Conservation (phyloP, 2,797 vertebrate genomes). For the Fratercula arctica region DNA sequence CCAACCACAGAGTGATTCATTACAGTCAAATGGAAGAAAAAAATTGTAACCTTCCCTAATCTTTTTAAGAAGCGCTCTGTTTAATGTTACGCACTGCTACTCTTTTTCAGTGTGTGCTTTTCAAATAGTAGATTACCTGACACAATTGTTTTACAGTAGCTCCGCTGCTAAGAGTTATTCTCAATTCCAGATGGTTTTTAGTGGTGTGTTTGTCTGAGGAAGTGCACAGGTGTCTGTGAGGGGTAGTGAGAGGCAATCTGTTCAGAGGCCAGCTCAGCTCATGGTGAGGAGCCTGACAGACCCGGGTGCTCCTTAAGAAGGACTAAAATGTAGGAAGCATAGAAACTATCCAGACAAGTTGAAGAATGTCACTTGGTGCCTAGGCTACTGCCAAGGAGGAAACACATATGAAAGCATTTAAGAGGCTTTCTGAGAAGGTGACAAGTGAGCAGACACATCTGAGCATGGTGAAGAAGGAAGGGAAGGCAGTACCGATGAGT, state of each 20-base stretch:
- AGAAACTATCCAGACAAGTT: not conserved
- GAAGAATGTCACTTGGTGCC: not conserved
- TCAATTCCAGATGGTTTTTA: not conserved
- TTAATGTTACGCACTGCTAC: not conserved
- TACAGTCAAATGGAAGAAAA: slow-evolving; percentile 5
- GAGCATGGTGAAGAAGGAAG: not conserved
- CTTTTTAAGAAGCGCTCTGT: not conserved
- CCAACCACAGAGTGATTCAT: not conserved
- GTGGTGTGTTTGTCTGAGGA: not conserved
- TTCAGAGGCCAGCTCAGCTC: not conserved
- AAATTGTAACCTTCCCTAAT: not conserved
- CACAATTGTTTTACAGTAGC: not conserved
- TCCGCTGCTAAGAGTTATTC: not conserved
- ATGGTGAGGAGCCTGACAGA: not conserved
- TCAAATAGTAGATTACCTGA: not conserved
- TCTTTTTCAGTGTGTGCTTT: not conserved
- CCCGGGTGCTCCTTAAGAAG: not conserved
- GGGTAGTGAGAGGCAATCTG: not conserved
- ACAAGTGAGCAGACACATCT: not conserved
- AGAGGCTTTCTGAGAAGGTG: not conserved
- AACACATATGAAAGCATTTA: not conserved
- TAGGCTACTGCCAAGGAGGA: not conserved
- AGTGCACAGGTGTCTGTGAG: not conserved
- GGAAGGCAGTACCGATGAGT: not conserved
- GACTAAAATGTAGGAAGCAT: not conserved